Percentiles rank a stretch among this genome's conserved stretches.
These are phyloP conservation scores for Motacilla tschutschensis DNA, from an alignment of 2,113 vertebrate species.

Conservation along the genomic window DNA sequence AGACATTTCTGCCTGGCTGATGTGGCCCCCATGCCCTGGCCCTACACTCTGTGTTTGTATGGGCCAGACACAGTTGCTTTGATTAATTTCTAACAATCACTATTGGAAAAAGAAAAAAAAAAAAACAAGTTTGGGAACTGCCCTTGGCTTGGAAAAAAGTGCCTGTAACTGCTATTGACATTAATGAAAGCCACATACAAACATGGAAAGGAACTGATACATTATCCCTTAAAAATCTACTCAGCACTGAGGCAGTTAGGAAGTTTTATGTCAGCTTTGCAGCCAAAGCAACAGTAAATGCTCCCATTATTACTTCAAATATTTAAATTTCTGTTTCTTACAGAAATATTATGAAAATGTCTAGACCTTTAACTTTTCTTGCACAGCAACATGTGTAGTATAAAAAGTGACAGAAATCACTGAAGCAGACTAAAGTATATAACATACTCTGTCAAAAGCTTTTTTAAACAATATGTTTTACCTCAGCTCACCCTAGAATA, in stretches of 20 bases:
- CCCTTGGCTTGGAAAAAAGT: neutral
- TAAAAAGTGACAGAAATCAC: conserved; percentile 46
- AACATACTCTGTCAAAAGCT: conserved; percentile 37
- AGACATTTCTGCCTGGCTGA: neutral
- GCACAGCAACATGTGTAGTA: neutral
- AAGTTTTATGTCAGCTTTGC: conserved; percentile 54
- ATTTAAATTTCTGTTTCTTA: conserved; percentile 64
- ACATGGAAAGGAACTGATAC: neutral
- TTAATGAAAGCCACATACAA: neutral
- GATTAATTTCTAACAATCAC: neutral
- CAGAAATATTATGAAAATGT: conserved; percentile 46
- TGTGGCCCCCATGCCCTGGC: neutral
- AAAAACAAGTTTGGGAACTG: neutral
- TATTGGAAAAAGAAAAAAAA: neutral
- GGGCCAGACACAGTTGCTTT: neutral
- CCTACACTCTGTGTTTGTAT: accelerated
- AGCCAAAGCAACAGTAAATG: conserved; percentile 52
- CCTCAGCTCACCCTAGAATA: conserved; percentile 52
- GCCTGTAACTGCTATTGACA: neutral
- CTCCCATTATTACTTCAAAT: conserved; percentile 55
- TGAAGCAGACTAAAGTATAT: conserved; percentile 62
- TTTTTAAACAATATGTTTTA: conserved; percentile 52
- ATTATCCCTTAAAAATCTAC: conserved; percentile 40
- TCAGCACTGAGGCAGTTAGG: conserved; percentile 20
- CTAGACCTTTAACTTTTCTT: conserved; percentile 50